Percentiles rank a stretch among this genome's conserved stretches.
These are phyloP conservation scores for Poecilia gillii DNA, from an alignment of 2,797 vertebrate species.

Conservation along the genomic window DNA sequence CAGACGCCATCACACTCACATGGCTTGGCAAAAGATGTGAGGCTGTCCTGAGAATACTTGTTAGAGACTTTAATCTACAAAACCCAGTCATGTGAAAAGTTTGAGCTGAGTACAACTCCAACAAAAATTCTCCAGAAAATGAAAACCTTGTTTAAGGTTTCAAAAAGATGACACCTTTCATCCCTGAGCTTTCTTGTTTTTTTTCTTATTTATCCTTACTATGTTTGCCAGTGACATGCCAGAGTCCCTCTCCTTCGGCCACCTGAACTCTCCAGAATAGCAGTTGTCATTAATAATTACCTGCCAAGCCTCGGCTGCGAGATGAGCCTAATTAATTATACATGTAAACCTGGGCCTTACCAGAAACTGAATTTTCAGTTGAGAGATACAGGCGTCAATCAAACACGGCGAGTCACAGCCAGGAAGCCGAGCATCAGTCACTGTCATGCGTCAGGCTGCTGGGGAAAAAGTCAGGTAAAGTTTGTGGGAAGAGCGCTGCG, in stretches of 20 bases:
- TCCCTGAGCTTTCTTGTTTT: background rate
- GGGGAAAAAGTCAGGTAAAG: conserved; percentile 29
- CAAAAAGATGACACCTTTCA: conserved; percentile 31
- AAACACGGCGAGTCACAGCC: conserved; percentile 35
- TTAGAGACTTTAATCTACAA: conserved; percentile 55
- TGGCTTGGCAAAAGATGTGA: conserved; percentile 28
- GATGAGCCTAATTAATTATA: conserved; percentile 70
- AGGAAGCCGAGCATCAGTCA: conserved; percentile 7
- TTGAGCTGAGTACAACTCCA: conserved; percentile 12
- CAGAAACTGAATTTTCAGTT: conserved; percentile 57
- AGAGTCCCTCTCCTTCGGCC: conserved; percentile 45
- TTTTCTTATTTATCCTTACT: conserved; percentile 32
- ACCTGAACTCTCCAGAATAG: conserved; percentile 38
- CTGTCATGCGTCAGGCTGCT: conserved; percentile 20
- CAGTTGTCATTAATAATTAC: conserved; percentile 69
- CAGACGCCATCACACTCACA: conserved; percentile 28
- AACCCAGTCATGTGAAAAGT: conserved; percentile 55
- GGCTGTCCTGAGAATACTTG: conserved; percentile 6
- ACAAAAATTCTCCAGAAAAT: conserved; percentile 21
- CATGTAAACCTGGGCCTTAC: conserved; percentile 60
- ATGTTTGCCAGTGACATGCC: conserved; percentile 24
- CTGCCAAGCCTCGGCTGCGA: conserved; percentile 53
- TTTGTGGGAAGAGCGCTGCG: conserved; percentile 25
- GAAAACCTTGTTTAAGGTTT: conserved; percentile 26
- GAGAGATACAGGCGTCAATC: conserved; percentile 64